Conservation (phyloP, 2,113 vertebrate species). For the Thymallus thymallus region DNA sequence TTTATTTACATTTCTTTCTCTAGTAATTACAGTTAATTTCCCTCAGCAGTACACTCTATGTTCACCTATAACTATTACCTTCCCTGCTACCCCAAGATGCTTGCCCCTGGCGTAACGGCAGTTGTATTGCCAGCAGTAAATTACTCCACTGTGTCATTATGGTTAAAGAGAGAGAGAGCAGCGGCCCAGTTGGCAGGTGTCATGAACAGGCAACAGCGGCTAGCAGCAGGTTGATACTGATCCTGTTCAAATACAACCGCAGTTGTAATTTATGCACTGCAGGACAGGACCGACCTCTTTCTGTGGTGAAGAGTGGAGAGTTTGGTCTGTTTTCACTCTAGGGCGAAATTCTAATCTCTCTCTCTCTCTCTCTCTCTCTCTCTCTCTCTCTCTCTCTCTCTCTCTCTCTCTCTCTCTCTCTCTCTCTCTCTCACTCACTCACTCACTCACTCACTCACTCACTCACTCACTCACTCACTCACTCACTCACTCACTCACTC, state of each 20-base stretch:
- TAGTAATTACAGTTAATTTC: neutral
- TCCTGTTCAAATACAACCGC: slow-evolving; percentile 61
- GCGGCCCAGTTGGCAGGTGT: slow-evolving; percentile 52
- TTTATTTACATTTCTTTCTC: neutral
- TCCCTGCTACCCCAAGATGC: neutral
- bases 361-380: slow-evolving; percentile 7
- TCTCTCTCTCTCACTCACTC: slow-evolving; percentile 8
- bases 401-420: slow-evolving; percentile 6
- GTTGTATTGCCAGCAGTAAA: neutral
- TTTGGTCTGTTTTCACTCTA: slow-evolving; percentile 35
- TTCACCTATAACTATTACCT: neutral
- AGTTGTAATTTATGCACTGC: slow-evolving; percentile 30
- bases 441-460: slow-evolving; percentile 2
- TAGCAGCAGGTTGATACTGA: slow-evolving; percentile 55
- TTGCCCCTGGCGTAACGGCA: neutral
- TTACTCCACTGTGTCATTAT: neutral
- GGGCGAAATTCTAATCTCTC: slow-evolving; percentile 40
- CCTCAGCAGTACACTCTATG: neutral
- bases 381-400: slow-evolving; percentile 10
- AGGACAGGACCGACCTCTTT: slow-evolving; percentile 59
- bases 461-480: slow-evolving; percentile 2
- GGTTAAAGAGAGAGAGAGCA: neutral
- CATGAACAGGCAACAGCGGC: slow-evolving; percentile 34
- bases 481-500: neutral
- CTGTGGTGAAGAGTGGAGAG: slow-evolving; percentile 23